Evolutionary conservation across 64 coral and sea anemone genomes (phyloP).

Genomic region (Pocillopora damicornis): DNA sequence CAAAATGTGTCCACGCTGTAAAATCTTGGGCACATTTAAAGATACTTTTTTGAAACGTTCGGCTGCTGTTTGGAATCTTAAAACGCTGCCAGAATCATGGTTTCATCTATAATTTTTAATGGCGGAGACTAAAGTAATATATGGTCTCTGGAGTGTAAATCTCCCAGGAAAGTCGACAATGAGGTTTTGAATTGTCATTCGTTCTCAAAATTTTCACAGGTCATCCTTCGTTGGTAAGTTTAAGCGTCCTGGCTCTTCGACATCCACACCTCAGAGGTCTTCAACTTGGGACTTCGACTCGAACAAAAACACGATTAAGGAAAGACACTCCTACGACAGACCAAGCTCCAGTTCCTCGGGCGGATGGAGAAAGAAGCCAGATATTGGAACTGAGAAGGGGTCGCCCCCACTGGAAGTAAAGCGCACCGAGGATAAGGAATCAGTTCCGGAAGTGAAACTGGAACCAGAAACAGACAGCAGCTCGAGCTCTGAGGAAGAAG

Average conservation of each 20-base stretch:
- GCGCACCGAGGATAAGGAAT: neutral
- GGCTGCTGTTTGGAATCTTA: too few species aligned
- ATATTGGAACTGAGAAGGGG: conserved; percentile 14
- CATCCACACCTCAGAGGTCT: conserved; percentile 12
- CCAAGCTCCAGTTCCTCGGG: conserved; percentile 36
- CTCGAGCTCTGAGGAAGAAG: conserved; percentile 30
- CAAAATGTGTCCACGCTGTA: too few species aligned
- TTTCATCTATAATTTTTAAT: too few species aligned
- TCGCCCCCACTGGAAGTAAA: neutral
- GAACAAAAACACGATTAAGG: neutral
- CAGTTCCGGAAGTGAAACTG: neutral
- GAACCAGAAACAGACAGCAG: conserved; percentile 1
- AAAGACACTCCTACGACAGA: neutral
- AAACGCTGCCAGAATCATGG: too few species aligned
- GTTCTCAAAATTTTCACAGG: neutral
- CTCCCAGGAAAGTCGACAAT: too few species aligned
- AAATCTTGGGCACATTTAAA: neutral
- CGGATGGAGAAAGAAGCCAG: conserved; percentile 72
- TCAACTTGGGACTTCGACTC: conserved; percentile 63
- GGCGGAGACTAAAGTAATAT: too few species aligned
- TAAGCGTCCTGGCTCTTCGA: neutral
- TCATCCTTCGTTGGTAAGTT: conserved; percentile 27
- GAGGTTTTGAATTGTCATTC: neutral
- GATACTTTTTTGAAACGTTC: too few species aligned
- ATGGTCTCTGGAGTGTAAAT: too few species aligned